phyloP scores from a whole-genome alignment of 92 coral and sea anemone species.

The Palythoa grandiflora region DNA sequence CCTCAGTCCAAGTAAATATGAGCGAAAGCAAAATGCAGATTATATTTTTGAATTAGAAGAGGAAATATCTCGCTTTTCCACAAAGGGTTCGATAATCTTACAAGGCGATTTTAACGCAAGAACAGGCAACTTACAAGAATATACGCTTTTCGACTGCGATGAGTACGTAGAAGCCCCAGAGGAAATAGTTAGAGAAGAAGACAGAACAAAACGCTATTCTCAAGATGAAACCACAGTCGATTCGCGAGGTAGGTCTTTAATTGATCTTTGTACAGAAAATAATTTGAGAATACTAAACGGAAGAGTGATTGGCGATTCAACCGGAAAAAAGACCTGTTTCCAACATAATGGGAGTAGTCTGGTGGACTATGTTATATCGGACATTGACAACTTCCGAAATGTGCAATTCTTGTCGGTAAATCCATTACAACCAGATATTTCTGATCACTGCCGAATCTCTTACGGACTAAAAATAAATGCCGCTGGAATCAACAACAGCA shows the following conservation, averaged over 20 bases:
- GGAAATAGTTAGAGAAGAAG: background rate
- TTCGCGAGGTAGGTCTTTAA: constrained; percentile 18
- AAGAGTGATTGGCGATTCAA: background rate
- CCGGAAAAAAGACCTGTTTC: background rate
- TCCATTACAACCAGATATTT: no score
- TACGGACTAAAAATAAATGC: no score
- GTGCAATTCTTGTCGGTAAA: no score
- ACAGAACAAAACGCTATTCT: background rate
- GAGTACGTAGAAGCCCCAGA: background rate
- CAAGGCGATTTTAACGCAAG: background rate
- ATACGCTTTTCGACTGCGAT: background rate
- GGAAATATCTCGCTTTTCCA: constrained; percentile 15
- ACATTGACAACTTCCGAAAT: no score
- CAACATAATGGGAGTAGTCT: no score
- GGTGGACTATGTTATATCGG: no score
- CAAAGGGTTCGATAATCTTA: background rate
- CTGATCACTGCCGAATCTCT: no score
- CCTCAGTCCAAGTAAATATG: background rate
- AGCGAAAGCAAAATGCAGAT: background rate
- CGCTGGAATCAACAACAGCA: no score
- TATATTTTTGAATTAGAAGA: background rate
- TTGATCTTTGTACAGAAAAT: background rate
- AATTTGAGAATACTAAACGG: background rate
- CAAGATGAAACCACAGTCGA: background rate
- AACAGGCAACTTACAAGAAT: background rate